Percentiles rank a stretch among this genome's conserved stretches.
Evolutionary conservation across 2,888 invertebrate species (phyloP).

Genomic region (Noctua pronuba): DNA sequence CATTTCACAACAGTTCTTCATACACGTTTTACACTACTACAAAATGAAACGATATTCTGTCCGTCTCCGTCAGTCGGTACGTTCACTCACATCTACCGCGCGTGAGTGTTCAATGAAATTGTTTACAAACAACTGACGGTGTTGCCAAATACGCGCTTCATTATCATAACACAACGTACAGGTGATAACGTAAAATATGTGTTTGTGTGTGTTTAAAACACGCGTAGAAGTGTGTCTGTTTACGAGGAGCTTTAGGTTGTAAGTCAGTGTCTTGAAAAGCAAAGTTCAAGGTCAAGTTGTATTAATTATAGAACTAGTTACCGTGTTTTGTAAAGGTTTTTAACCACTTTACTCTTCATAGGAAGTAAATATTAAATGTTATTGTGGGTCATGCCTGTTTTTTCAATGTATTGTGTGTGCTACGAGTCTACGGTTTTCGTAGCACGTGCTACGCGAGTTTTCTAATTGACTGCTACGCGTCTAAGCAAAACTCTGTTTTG

Average conservation of each 20-base stretch:
- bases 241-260: slow-evolving; percentile 26
- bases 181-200: slow-evolving; percentile 49
- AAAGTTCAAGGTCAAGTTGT: slow-evolving; percentile 32
- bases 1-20: not conserved
- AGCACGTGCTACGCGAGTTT: slow-evolving; percentile 35
- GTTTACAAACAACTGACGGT: slow-evolving; percentile 66
- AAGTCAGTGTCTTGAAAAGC: slow-evolving; percentile 14
- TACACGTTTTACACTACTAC: not conserved
- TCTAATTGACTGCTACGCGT: slow-evolving; percentile 9
- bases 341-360: not conserved
- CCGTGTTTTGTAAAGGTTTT: slow-evolving; percentile 1
- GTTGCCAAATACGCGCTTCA: slow-evolving; percentile 62
- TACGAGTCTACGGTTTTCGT: slow-evolving; percentile 35
- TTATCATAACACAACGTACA: slow-evolving; percentile 66
- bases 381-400: not conserved
- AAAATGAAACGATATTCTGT: not conserved
- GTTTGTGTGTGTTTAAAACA: slow-evolving; percentile 4
- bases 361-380: not conserved
- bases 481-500: not conserved
- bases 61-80: not conserved
- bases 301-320: slow-evolving; percentile 22
- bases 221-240: slow-evolving; percentile 4
- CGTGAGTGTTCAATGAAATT: slow-evolving; percentile 66
- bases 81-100: slow-evolving; percentile 35
- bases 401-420: slow-evolving; percentile 3